Base-by-base conservation (phyloP, 2,113 vertebrate genomes). In the Caranx ignobilis region DNA sequence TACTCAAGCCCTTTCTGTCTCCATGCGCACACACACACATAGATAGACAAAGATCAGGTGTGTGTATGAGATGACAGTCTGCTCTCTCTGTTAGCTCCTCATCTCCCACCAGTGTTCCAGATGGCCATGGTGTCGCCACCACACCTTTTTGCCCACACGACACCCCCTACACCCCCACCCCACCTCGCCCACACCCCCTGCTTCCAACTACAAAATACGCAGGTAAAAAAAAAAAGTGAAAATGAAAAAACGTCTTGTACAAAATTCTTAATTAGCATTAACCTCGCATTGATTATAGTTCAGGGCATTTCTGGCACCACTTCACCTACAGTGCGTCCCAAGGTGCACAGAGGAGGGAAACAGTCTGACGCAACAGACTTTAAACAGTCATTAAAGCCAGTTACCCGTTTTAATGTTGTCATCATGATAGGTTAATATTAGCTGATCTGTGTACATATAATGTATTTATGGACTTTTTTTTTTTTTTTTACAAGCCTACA, bases 91-190 rank as follows among this genome's bases (percentile, higher is more conserved):
- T 83, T 71, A 69, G 79, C 50, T 71, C 69, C 82, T 77, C 60
- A 10, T 57, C 82, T 89, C 88, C 87, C 73, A 87, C 89, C 68
- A 37, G 87, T 71, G 52, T 26, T 79, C 91, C 92, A 93, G 91
- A 91, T 93, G 91, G 91, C 78, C 73, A 35, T 3, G 32, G 77
- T 73, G 78, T 85, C 71, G 35, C 59, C 65, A 6, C 73, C 67
- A 50, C 76, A 69, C 81, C 82, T 72, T 90, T 90, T 61, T 37
- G 64, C 57, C 72, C 61, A 74, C 73, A 75, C 8, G 56, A 55
- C 78, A n/a, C 64, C 67, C 12, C 71, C 71, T 32, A 2, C 47
- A 55, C 71, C 47, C 69, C 41, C 43, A 61, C 61, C 62, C 31
- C 11, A 26, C 31, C 26, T 37, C 41, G 3, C 26, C 37, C 50